phyloP scores from a whole-genome alignment of 2,113 vertebrate genomes.

The Serranochromis macrocephalus region DNA sequence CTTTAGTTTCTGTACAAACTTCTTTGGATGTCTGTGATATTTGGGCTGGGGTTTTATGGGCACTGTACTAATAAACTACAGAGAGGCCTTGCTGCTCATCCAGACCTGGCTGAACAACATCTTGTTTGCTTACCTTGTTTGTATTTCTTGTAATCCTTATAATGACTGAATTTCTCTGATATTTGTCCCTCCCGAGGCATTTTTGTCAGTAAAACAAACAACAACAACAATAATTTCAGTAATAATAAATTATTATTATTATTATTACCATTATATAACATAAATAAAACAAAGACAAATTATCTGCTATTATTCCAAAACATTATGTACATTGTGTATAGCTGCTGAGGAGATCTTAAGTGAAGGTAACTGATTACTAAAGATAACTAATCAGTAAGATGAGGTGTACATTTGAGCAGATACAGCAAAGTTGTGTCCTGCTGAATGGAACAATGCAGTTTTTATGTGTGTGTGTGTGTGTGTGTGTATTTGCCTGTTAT shows the following conservation, averaged over 20 bases:
- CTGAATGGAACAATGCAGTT: not conserved
- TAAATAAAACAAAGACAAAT: not conserved
- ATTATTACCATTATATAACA: not conserved
- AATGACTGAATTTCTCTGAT: not conserved
- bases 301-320: not conserved
- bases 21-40: not conserved
- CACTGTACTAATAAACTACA: not conserved
- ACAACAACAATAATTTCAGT: rapidly evolving
- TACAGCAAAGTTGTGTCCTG: not conserved
- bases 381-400: not conserved
- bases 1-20: not conserved
- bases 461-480: not conserved
- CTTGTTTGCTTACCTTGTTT: not conserved
- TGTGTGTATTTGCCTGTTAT: not conserved
- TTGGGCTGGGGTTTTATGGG: not conserved
- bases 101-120: not conserved
- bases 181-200: not conserved
- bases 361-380: not conserved
- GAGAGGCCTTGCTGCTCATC: rapidly evolving
- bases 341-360: not conserved
- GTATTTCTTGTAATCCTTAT: rapidly evolving
- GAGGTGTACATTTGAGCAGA: not conserved
- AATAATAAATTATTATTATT: not conserved
- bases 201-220: not conserved
- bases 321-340: not conserved